Evolutionary conservation across 2,888 invertebrate genomes (phyloP).

Genomic region (Alviniconcha strummeri): DNA sequence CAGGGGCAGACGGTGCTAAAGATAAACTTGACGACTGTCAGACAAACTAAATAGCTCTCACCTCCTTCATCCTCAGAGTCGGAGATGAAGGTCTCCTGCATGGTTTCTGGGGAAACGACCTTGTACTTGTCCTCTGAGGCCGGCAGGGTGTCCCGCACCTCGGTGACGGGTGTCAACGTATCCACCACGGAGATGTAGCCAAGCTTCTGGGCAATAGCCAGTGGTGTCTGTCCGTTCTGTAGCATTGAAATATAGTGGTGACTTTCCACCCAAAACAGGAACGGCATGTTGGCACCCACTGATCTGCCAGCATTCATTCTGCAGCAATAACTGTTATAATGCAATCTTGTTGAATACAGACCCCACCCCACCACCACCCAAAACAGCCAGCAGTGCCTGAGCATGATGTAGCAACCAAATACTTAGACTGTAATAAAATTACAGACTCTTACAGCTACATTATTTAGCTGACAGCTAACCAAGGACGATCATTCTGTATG

Average conservation of each 20-base stretch:
- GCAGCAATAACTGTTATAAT: no score
- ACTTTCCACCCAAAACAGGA: no score
- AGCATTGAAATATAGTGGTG: constrained; percentile 33
- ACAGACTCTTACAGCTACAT: no score
- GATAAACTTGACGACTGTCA: background rate
- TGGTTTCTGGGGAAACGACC: constrained; percentile 98
- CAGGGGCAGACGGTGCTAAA: background rate
- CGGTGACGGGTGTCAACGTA: constrained; percentile 95
- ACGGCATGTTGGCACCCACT: no score
- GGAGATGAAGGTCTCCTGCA: constrained; percentile 99
- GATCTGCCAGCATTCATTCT: no score
- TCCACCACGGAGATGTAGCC: constrained; percentile 99
- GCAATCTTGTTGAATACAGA: no score
- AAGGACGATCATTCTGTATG: no score
- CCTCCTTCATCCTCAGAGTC: constrained; percentile 99
- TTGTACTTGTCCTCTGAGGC: constrained; percentile 95
- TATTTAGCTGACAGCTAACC: no score
- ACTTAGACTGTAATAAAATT: no score
- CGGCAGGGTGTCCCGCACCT: constrained; percentile 81
- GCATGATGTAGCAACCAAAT: no score
- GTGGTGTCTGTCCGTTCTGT: constrained; percentile 96
- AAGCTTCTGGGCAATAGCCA: constrained; percentile 96
- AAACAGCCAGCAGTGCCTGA: no score
- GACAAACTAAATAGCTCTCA: constrained; percentile 73
- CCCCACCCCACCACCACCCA: no score